Base-by-base conservation (phyloP, 1,140 invertebrate species). In the Pseudobourletiella spinata region DNA sequence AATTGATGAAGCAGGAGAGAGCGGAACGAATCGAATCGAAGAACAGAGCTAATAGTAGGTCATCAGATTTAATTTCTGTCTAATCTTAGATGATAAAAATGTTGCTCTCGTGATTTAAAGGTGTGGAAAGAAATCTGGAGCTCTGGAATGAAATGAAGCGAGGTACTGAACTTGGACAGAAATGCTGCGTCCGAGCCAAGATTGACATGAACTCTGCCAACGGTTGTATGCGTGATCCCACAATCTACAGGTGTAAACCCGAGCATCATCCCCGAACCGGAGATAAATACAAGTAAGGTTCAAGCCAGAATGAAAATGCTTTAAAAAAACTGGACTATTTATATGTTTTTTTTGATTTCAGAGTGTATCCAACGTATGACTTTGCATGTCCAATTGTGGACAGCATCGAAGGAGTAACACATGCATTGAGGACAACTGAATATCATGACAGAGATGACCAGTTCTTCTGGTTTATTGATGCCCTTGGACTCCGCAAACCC, bases 341-440 rank as follows among this genome's bases (percentile, higher is more conserved):
- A 46, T 6, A 18, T n/a, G 18, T 18, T 28, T 32, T 59, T 59
- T 6, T 25, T 22, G 28, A 46, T 81, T 76, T 2, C 73, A 96
- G 93, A 72, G 95, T 96, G 2, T 99, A 99, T 78, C 97, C 97
- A 26, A 99, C 96, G 0, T 99, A 99, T 73, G 97, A 99, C 79
- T 99, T 99, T 81, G 95, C 96, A 1, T 99, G 97, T 76, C 97
- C 97, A 2, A 97, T 99, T 72, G 95, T 99, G 2, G 97, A 99
- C 76, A 87, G 91, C 51, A 81, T 98, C 50, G 97, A 99, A 80
- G 88, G 87, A 59, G 94, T 99, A 4, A 99, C 96, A 0, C 97
- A 99, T 75, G 91, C 94, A 3, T 77, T 99, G 35, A 81, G 97
- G 62, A 99, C 97, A 0, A 98, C 94, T 73, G 97, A 99, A 77